phyloP scores from a whole-genome alignment of 2,888 invertebrate genomes.

The Cephus sareptanus region DNA sequence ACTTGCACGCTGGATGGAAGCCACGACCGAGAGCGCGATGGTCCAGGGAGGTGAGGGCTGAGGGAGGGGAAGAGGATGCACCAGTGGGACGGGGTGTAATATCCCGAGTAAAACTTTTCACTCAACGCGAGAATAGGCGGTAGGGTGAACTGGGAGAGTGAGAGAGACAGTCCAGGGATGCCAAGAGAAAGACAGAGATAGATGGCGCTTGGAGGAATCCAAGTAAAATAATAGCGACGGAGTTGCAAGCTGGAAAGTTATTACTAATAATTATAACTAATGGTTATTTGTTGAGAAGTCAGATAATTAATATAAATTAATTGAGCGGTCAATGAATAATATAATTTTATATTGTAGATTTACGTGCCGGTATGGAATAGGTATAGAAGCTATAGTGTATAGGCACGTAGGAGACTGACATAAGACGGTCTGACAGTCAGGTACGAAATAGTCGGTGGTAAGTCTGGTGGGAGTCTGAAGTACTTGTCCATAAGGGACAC shows the following conservation, averaged over 20 bases:
- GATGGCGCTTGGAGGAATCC: conserved; percentile 22
- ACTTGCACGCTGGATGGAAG: conserved; percentile 34
- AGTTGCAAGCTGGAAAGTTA: not conserved
- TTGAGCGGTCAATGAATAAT: not conserved
- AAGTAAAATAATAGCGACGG: conserved; percentile 1
- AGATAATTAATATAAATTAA: not conserved
- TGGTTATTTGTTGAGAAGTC: no score
- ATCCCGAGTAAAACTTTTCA: conserved; percentile 64
- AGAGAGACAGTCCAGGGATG: conserved; percentile 23
- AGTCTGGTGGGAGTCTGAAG: conserved; percentile 42
- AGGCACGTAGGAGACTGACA: not conserved
- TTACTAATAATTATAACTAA: not conserved
- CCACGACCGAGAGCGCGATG: not conserved
- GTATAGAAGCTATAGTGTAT: not conserved
- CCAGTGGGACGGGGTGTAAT: conserved; percentile 54
- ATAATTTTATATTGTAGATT: not conserved
- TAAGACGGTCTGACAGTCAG: not conserved
- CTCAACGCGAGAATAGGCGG: conserved; percentile 54
- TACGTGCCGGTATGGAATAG: not conserved
- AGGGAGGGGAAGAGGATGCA: conserved; percentile 23
- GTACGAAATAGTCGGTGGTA: not conserved
- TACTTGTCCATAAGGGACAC: conserved; percentile 54
- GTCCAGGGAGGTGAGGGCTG: not conserved
- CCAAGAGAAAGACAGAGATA: conserved; percentile 27
- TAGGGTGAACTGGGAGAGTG: conserved; percentile 15